These are phyloP conservation scores for Porites lutea DNA, from an alignment of 64 coral and sea anemone species.

Conservation along the genomic window DNA sequence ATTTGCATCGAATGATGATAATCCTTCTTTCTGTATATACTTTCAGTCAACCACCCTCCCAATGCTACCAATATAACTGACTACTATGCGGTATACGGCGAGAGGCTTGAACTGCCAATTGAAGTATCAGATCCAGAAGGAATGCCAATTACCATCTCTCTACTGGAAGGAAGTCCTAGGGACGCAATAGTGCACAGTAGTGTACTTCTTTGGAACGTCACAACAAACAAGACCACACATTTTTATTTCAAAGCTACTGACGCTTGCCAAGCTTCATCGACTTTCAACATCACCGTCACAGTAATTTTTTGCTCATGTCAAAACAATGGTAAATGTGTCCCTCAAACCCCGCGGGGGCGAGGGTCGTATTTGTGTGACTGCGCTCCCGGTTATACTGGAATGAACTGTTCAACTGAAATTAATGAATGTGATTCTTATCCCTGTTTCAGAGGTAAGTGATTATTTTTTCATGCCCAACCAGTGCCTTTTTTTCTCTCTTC, in stretches of 20 bases:
- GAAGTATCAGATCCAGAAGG: constrained; percentile 54
- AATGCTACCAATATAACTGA: neutral
- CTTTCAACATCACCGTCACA: constrained; percentile 13
- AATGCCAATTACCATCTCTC: constrained; percentile 43
- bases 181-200: neutral
- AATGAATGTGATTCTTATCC: constrained; percentile 31
- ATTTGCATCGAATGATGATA: neutral
- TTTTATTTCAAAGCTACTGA: constrained; percentile 64
- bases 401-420: constrained; percentile 35
- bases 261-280: constrained; percentile 38
- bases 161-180: constrained; percentile 12
- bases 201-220: constrained; percentile 30
- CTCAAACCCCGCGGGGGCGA: constrained; percentile 3
- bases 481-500: too few species aligned
- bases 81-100: constrained; percentile 36
- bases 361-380: constrained; percentile 36
- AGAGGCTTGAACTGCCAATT: constrained; percentile 25
- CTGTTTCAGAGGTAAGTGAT: constrained; percentile 16
- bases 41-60: constrained; percentile 31
- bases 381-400: constrained; percentile 22
- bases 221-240: constrained; percentile 26
- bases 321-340: constrained; percentile 35
- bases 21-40: neutral
- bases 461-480: neutral
- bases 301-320: constrained; percentile 28